These are phyloP conservation scores for Leptopilina myrica DNA, from an alignment of 2,888 invertebrate genomes.

Conservation along the genomic window DNA sequence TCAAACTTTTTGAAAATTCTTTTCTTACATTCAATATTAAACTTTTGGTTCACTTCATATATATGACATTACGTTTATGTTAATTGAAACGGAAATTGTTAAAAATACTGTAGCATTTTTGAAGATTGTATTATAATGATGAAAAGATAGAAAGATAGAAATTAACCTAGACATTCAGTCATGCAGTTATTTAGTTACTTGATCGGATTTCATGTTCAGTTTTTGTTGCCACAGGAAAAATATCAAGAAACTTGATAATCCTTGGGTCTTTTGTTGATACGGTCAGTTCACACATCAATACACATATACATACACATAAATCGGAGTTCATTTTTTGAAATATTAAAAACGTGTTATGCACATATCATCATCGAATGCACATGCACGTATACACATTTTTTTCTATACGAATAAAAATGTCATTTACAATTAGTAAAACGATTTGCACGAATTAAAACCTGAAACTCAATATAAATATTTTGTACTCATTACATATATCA, in stretches of 20 bases:
- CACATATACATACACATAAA: background rate
- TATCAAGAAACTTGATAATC: slow-evolving; percentile 20
- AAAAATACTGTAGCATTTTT: too few species aligned
- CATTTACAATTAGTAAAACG: slow-evolving; percentile 18
- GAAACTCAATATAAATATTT: slow-evolving; percentile 7
- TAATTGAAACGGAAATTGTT: too few species aligned
- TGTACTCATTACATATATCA: slow-evolving; percentile 32
- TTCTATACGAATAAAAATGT: background rate
- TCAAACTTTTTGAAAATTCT: too few species aligned
- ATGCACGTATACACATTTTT: slow-evolving; percentile 26
- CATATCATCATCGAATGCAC: slow-evolving; percentile 30
- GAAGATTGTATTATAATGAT: too few species aligned
- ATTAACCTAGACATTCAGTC: slow-evolving; percentile 9
- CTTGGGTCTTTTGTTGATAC: slow-evolving; percentile 20
- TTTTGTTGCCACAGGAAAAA: slow-evolving; percentile 17
- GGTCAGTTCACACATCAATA: slow-evolving; percentile 28
- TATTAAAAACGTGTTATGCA: slow-evolving; percentile 17
- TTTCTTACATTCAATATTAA: too few species aligned
- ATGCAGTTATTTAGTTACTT: background rate
- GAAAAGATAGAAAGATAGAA: background rate
- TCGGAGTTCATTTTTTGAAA: background rate
- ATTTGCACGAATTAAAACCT: slow-evolving; percentile 35
- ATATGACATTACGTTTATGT: too few species aligned
- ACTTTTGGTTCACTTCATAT: too few species aligned
- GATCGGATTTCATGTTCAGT: slow-evolving; percentile 8